Conservation (phyloP, 2,797 vertebrate species). For the Otus scops region DNA sequence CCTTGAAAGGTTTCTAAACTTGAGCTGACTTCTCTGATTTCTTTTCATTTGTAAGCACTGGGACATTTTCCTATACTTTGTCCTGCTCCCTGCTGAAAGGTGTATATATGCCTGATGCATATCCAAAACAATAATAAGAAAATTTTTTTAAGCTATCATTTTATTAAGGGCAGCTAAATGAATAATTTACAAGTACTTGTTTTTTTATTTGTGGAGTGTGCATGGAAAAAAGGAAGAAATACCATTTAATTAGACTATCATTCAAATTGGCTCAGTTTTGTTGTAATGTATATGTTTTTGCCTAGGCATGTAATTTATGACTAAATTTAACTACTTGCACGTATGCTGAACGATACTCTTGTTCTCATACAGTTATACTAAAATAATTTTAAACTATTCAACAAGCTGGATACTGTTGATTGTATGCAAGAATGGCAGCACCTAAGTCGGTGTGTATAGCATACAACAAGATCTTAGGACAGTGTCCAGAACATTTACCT, state of each 20-base stretch:
- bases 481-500: not conserved
- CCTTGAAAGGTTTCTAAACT: conserved; percentile 26
- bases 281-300: not conserved
- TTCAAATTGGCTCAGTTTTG: not conserved
- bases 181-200: conserved; percentile 8
- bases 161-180: conserved; percentile 2
- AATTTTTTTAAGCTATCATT: not conserved
- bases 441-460: not conserved
- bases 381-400: not conserved
- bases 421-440: not conserved
- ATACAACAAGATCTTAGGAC: not conserved
- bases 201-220: not conserved
- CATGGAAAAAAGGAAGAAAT: not conserved
- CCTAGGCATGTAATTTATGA: not conserved
- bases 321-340: not conserved
- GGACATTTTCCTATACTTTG: conserved; percentile 19
- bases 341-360: not conserved
- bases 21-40: conserved; percentile 35
- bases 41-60: conserved; percentile 12
- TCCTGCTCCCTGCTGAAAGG: conserved; percentile 16
- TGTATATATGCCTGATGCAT: not conserved
- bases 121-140: not conserved
- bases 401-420: not conserved
- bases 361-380: not conserved
- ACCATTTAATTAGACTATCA: not conserved